Conservation (phyloP, 2,113 vertebrate species). For the Gnathonemus echidnorhynchus region DNA sequence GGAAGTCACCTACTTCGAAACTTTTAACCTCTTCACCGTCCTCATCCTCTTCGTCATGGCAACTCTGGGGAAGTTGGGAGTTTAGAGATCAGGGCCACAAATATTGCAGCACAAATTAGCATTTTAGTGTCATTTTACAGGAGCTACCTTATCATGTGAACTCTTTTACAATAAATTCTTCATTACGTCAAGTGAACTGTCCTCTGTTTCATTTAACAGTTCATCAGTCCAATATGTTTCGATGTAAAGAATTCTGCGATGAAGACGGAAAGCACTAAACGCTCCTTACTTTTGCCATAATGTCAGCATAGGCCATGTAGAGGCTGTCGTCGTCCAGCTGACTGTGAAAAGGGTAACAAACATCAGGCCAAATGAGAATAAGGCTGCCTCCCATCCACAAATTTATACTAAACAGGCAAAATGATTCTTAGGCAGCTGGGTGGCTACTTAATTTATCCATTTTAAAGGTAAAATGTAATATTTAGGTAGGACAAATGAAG, state of each 20-base stretch:
- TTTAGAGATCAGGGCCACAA: constrained; percentile 7
- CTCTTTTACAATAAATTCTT: background rate
- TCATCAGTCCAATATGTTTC: background rate
- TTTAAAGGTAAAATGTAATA: background rate
- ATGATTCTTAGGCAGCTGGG: background rate
- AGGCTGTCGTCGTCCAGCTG: constrained; percentile 91
- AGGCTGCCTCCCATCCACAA: background rate
- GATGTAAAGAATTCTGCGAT: background rate
- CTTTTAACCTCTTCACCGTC: constrained; percentile 91
- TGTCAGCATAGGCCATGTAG: constrained; percentile 96
- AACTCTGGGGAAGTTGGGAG: constrained; percentile 66
- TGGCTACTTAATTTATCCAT: background rate
- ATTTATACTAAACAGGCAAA: background rate
- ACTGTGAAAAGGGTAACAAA: constrained; percentile 53
- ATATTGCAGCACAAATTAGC: background rate
- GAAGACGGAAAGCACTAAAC: background rate
- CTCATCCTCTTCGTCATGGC: constrained; percentile 91
- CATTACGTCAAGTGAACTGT: background rate
- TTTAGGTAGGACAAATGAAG: background rate
- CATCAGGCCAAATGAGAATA: background rate
- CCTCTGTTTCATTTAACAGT: background rate
- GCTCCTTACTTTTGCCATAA: constrained; percentile 87
- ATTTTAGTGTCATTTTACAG: background rate
- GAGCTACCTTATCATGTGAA: background rate
- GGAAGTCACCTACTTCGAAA: constrained; percentile 79